Conservation (phyloP, 2,797 vertebrate genomes). For the Scleropages formosus region DNA sequence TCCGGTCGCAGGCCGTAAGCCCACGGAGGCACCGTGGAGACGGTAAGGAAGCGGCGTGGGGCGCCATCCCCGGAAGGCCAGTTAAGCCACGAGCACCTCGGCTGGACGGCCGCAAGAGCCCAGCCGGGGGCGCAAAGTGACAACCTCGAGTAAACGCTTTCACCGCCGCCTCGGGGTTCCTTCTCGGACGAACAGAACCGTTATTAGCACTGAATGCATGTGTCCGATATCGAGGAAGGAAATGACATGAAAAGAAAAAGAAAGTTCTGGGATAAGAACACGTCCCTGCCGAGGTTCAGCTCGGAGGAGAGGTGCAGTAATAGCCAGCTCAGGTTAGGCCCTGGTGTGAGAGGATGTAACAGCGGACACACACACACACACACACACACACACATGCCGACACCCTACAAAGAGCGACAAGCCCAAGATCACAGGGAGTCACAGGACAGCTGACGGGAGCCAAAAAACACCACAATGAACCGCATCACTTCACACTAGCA, state of each 20-base stretch:
- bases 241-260: not conserved
- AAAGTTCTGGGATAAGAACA: not conserved
- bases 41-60: not conserved
- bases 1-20: not conserved
- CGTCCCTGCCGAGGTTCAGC: not conserved
- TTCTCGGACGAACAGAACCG: not conserved
- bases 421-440: constrained; percentile 16
- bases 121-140: not conserved
- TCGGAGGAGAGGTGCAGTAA: constrained; percentile 31
- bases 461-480: constrained; percentile 11
- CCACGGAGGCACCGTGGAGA: not conserved
- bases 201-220: not conserved
- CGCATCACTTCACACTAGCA: constrained; percentile 12
- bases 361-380: constrained; percentile 28
- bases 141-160: not conserved
- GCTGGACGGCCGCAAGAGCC: not conserved
- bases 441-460: constrained; percentile 19
- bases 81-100: not conserved
- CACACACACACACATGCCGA: constrained; percentile 32
- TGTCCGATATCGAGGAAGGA: not conserved
- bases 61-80: not conserved
- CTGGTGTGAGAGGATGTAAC: not conserved
- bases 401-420: constrained; percentile 20
- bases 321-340: constrained; percentile 32
- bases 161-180: not conserved